Base-by-base conservation (phyloP, 1,140 invertebrate genomes). In the Parapsyche elsis region DNA sequence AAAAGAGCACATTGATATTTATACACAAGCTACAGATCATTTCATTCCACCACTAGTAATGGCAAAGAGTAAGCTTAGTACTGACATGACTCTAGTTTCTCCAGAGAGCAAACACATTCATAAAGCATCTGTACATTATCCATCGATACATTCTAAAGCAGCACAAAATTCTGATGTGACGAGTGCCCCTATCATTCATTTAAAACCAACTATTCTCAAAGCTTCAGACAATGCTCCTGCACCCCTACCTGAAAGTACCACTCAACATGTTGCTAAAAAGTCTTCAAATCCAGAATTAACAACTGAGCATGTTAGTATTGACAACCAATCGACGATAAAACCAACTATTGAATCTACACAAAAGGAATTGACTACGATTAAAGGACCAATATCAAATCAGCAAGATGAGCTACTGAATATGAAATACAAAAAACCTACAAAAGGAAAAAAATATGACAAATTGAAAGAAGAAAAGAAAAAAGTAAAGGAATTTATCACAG, bases 1-100 rank as follows among this genome's bases (percentile, higher is more conserved):
- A 81, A 82, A 86, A 71, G 85, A 85, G 80, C 86, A 88, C 44
- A 16, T 76, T 38, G 80, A 83, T 70, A 88, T 90, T 82, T 90
- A 88, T 83, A 88, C 86, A 46, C 88, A 88, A 84, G 86, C 88
- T 1, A 87, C 88, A 9, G 88, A 90, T 82, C 88, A 89, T 83
- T 90, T 90, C 81, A 85, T 90, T 19, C 88, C 88, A 19, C 88
- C 88, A 9, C 80, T 90, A 30, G 88, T 90, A 16, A 90, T 90
- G 88, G 88, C 88, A 45, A 90, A 88, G 83, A 86, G 88, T 80
- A 90, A 87, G 85, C 84, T 88, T 10, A 87, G 87, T 79, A 85
- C 89, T 83, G 88, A 89, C 77, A 89, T 89, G 88, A 88, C 85
- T 57, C 87, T 88, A 67, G 84, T 89, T 76, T 89, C 88, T 7